Evolutionary conservation across 2,797 vertebrate species (phyloP).

Genomic region (Alectoris magna): DNA sequence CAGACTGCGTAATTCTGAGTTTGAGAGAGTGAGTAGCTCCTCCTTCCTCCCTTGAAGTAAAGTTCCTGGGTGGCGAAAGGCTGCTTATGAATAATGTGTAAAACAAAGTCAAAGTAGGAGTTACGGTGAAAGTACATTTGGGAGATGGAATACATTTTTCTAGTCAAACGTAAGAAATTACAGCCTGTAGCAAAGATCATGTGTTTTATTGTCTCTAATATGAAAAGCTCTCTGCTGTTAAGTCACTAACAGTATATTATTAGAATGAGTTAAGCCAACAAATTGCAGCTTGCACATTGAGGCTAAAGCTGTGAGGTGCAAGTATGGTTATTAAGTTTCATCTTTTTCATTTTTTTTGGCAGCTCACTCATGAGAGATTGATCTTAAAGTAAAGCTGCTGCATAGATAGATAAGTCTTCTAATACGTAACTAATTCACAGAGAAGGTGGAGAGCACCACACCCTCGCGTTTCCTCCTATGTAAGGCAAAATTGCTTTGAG

Average conservation of each 20-base stretch:
- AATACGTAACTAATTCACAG: neutral
- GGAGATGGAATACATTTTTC: slow-evolving; percentile 25
- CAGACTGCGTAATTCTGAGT: neutral
- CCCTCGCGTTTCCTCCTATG: neutral
- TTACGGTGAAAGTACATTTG: neutral
- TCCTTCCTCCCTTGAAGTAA: fast-evolving
- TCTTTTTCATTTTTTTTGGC: neutral
- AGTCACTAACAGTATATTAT: neutral
- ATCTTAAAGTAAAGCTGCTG: neutral
- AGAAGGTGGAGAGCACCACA: neutral
- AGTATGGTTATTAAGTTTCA: neutral
- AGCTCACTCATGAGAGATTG: neutral
- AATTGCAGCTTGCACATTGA: neutral
- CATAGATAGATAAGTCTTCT: neutral
- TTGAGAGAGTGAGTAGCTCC: neutral
- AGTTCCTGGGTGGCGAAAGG: neutral
- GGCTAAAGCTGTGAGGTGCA: neutral
- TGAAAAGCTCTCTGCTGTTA: neutral
- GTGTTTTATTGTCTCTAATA: neutral
- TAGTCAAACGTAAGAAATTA: slow-evolving; percentile 11
- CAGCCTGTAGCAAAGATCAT: neutral
- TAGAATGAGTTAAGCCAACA: neutral
- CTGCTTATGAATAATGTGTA: neutral
- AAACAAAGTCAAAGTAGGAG: neutral
- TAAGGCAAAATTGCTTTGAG: neutral